phyloP scores from a whole-genome alignment of 2,797 vertebrate species.

The Rhinichthys osculus region DNA sequence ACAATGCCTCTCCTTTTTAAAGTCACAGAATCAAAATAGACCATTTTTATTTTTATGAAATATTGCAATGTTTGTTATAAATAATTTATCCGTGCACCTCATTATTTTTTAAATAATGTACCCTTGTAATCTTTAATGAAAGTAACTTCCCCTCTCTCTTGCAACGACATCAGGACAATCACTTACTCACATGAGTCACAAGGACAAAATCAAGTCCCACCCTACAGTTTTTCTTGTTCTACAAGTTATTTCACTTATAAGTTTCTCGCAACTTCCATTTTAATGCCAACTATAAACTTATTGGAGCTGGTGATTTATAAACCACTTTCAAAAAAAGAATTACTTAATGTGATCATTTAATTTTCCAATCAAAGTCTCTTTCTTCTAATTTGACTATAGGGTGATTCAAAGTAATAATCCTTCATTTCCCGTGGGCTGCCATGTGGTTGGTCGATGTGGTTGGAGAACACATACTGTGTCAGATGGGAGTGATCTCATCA shows the following conservation, averaged over 20 bases:
- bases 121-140: neutral
- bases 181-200: neutral
- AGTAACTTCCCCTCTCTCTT: neutral
- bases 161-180: neutral
- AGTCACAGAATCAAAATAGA: neutral
- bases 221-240: neutral
- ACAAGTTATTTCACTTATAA: neutral
- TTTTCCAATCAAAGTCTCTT: neutral
- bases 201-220: neutral
- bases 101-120: neutral
- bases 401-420: slow-evolving; percentile 87
- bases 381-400: slow-evolving; percentile 67
- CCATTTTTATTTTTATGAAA: neutral
- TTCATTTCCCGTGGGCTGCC: slow-evolving; percentile 77
- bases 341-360: neutral
- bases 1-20: neutral
- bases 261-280: neutral
- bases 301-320: neutral
- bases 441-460: slow-evolving; percentile 76
- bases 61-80: neutral
- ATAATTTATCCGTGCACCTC: neutral
- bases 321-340: neutral
- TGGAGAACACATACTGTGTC: slow-evolving; percentile 88
- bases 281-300: neutral
- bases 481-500: slow-evolving; percentile 74